Percentiles rank a stretch among this genome's conserved stretches.
Evolutionary conservation across 2,113 vertebrate genomes (phyloP).

Genomic region (Diphyllodes magnificus): DNA sequence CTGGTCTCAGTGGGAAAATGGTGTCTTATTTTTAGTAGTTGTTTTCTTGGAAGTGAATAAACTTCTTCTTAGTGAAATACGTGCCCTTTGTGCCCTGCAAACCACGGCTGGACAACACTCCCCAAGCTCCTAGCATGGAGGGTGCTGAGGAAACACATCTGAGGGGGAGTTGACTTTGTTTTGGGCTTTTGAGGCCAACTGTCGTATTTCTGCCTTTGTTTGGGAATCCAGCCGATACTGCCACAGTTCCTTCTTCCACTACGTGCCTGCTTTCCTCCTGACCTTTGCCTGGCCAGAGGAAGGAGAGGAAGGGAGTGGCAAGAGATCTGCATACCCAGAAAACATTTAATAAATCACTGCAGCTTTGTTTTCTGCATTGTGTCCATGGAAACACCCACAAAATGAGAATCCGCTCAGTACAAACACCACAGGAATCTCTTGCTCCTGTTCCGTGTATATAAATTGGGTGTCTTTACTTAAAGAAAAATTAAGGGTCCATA

Average conservation of each 20-base stretch:
- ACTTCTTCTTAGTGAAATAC: background rate
- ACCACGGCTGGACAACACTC: background rate
- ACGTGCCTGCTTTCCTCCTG: background rate
- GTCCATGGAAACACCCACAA: background rate
- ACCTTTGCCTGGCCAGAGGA: background rate
- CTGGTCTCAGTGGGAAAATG: rapidly evolving
- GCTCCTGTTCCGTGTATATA: background rate
- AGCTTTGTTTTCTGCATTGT: constrained; percentile 2
- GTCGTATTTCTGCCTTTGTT: background rate
- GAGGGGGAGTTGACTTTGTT: background rate
- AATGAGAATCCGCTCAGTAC: background rate
- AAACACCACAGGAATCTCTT: background rate
- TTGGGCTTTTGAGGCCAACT: background rate
- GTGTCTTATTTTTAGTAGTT: background rate
- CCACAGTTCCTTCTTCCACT: background rate
- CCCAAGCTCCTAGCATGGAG: rapidly evolving
- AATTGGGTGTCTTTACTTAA: background rate
- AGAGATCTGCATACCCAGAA: background rate
- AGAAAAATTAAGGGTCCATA: background rate
- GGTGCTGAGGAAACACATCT: background rate
- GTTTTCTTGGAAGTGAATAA: background rate
- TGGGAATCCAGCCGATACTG: background rate
- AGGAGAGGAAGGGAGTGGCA: background rate
- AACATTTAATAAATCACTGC: background rate
- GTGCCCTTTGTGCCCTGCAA: background rate